Evolutionary conservation across 2,113 vertebrate genomes (phyloP).

Genomic region (Numida meleagris): DNA sequence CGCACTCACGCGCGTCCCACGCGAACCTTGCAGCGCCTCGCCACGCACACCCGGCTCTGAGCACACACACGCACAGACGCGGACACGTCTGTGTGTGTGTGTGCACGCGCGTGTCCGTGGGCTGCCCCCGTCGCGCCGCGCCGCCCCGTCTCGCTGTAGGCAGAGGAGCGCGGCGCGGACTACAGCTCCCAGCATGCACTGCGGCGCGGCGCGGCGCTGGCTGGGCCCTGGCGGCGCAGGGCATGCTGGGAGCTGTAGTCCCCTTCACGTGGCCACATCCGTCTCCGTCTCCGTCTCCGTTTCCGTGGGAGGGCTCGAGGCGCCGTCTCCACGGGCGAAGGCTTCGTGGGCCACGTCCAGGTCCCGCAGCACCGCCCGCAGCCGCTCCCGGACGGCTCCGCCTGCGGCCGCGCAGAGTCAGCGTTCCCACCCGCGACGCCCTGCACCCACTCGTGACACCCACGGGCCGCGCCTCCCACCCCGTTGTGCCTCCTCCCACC

Average conservation of each 20-base stretch:
- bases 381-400: too few relatives aligned
- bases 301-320: background rate
- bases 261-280: background rate
- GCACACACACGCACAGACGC: too few relatives aligned
- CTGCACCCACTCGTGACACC: background rate
- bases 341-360: background rate
- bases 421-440: background rate
- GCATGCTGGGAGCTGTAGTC: background rate
- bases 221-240: background rate
- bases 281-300: background rate
- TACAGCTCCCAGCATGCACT: background rate
- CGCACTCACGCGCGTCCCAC: too few relatives aligned
- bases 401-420: background rate
- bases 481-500: background rate
- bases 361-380: background rate
- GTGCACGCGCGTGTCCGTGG: background rate
- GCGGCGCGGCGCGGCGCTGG: background rate
- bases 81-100: background rate
- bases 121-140: background rate
- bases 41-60: too few relatives aligned
- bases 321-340: background rate
- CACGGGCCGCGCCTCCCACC: background rate
- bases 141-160: background rate
- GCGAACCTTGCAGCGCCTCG: too few relatives aligned
- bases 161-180: background rate